Evolutionary conservation across 30 jellyfish, hydroid and myxozoan species (phyloP), one percentile per base, ranked within the genome.

Genomic region (Euphysa ruthae): DNA sequence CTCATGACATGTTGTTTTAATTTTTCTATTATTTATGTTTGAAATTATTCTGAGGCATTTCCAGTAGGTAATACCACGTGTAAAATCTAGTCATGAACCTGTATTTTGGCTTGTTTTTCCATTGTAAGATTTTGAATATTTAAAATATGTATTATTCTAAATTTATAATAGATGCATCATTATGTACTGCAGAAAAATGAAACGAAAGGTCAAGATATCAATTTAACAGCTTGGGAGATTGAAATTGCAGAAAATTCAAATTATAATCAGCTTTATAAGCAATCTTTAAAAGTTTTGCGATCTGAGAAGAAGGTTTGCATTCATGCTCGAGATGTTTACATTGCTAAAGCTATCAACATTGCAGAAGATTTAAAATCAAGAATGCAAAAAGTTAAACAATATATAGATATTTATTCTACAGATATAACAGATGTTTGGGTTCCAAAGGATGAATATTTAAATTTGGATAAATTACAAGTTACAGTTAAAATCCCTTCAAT

Each of bases 341-440:
- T 35, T 21, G 28, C 73, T 20, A 38, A 49, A 49, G 74, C 80
- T 43, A 42, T 50, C 49, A 49, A 44, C 16, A 58, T 68, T 23
- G 80, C 80, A 0, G 80, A 68, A 43, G 73, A 68, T 19, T 28
- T 68, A 20, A 68, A 68, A 43, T 30, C 73, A 43, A 46, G 32
- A 42, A 43, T 44, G 15, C 26, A 26, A 20, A 5, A 42, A 8
- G 49, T 68, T 30, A 21, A 49, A 19, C 74, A 68, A 68, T 22
- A 4, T 49, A 68, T 22, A 6, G 73, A 25, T 10, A 49, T 49
- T 22, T 49, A 14, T 43, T n/a, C 7, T 29, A 49, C 54, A 20
- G 80, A 35, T 8, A 32, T 8, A 18, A 68, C 25, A 49, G 71
- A 68, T 23, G 29, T 29, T 2, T 68, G 80, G 80, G 29, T 68